Evolutionary conservation across 2,113 vertebrate species (phyloP), one percentile per base, ranked within the genome.

Genomic region (Plecturocebus donacophilus): DNA sequence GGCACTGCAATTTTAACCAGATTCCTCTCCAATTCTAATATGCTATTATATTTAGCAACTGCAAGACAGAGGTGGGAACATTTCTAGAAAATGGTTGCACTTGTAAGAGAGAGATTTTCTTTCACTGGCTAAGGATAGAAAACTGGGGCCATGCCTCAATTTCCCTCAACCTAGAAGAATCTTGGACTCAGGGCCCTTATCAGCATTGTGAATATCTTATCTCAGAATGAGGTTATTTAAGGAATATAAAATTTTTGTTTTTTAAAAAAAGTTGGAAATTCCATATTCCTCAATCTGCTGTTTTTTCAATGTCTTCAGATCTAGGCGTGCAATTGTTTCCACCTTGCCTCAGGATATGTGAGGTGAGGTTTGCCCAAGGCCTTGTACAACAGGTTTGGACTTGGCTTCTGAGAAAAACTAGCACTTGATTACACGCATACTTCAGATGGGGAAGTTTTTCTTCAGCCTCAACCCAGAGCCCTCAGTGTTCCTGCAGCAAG

Each of bases 401-500:
- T 21, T 42, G 14, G 70, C 25, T 49, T 49, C 84, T 38, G 80
- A 85, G 76, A 70, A 93, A 93, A 80, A 75, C 16, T 2, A 71
- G 9, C 35, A 47, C 58, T 13, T 42, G 58, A 21, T 56, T 30
- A 23, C 27, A 42, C 1, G 32, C 35, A 77, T 66, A 58, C 40
- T 4, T 86, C 21, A n/a, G 17, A 23, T 13, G 16, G 79, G 23
- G 7, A 83, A 32, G 4, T 17, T 58, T 40, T 58, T 2, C 23
- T 42, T 35, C 11, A 64, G 19, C 35, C 23, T 66, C 30, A 58
- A 38, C 45, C 5, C 1, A 25, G n/a, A 91, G 32, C 20, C 17
- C 42, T 52, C 25, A 7, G 38, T 10, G 1, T 27, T 49, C 23
- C 21, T 7, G 10, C 13, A 23, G 35, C 0, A 0, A 27, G 13